Evolutionary conservation across 2,888 invertebrate species (phyloP).

Genomic region (Micoletzkya japonica): DNA sequence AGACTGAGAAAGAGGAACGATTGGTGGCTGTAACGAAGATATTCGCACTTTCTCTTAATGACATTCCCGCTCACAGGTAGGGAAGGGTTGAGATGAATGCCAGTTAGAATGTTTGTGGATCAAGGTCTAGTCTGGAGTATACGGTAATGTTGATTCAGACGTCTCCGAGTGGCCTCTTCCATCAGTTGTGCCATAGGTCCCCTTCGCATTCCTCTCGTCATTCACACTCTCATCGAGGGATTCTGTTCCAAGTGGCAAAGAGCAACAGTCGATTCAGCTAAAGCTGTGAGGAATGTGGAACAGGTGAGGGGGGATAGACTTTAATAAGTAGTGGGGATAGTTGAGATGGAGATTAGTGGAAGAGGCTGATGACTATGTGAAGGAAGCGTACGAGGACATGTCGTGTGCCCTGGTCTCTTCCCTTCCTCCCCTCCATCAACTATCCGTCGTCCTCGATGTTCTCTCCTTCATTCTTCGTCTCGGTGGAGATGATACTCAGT

Average conservation of each 20-base stretch:
- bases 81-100: not conserved
- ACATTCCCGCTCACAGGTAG: constrained; percentile 83
- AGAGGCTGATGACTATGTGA: constrained; percentile 1
- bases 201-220: constrained; percentile 66
- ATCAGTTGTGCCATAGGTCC: constrained; percentile 48
- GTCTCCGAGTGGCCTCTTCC: constrained; percentile 67
- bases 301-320: constrained; percentile 1
- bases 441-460: constrained; percentile 45
- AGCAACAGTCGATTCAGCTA: constrained; percentile 37
- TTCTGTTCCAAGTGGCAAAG: constrained; percentile 64
- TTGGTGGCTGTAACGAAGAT: constrained; percentile 75
- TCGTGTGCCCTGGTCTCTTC: constrained; percentile 46
- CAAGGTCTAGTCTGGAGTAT: too few relatives aligned
- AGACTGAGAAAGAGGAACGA: constrained; percentile 13
- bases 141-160: too few relatives aligned
- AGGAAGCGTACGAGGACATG: constrained; percentile 56
- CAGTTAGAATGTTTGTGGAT: too few relatives aligned
- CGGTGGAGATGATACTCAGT: constrained; percentile 44
- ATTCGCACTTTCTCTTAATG: constrained; percentile 85
- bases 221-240: constrained; percentile 66
- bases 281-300: constrained; percentile 31
- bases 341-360: not conserved
- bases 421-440: constrained; percentile 48
- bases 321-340: not conserved
- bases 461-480: constrained; percentile 49